Evolutionary conservation across 1,140 invertebrate genomes (phyloP).

Genomic region (Drosophila mayri): DNA sequence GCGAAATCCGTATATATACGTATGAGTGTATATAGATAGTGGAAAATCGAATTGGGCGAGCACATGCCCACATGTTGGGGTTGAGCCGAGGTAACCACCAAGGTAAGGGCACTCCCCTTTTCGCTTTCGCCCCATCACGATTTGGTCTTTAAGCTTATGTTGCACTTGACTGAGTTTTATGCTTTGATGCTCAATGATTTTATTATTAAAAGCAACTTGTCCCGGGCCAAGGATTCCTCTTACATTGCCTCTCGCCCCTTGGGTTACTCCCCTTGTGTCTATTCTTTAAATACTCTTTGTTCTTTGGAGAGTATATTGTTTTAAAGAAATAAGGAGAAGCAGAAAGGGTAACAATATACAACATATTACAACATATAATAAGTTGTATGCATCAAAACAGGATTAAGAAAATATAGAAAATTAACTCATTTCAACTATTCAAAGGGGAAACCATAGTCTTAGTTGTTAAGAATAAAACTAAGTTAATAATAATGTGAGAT

Average conservation of each 20-base stretch:
- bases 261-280: conserved; percentile 8
- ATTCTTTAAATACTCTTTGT: not conserved
- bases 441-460: not conserved
- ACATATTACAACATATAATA: not conserved
- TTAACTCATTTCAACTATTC: not conserved
- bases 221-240: conserved; percentile 47
- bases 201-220: conserved; percentile 83
- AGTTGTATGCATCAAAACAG: too few relatives aligned
- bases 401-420: not conserved
- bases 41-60: conserved; percentile 59
- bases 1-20: conserved; percentile 3
- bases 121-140: conserved; percentile 56
- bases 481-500: too few relatives aligned
- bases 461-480: too few relatives aligned
- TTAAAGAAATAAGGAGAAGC: not conserved
- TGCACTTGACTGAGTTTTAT: conserved; percentile 83
- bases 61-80: conserved; percentile 19
- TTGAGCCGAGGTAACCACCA: not conserved
- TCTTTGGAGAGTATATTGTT: not conserved
- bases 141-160: conserved; percentile 82
- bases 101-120: conserved; percentile 48
- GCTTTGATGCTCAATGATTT: conserved; percentile 83
- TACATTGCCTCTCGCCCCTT: conserved; percentile 2
- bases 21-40: conserved; percentile 28
- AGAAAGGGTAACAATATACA: not conserved